Base-by-base conservation (phyloP, 2,113 vertebrate genomes). In the Ameiurus melas region DNA sequence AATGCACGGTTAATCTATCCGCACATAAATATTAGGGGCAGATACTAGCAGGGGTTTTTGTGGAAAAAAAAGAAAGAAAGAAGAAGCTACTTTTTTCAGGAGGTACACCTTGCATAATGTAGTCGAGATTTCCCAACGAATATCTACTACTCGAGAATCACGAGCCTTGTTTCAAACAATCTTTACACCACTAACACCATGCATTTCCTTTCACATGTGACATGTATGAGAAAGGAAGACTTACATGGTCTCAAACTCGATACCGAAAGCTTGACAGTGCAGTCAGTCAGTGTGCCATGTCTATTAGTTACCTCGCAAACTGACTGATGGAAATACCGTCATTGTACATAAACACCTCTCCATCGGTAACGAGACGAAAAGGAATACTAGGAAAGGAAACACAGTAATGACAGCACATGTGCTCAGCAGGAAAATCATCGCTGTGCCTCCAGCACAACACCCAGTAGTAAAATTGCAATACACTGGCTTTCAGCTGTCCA, bases 361-460 rank as follows among this genome's bases (percentile, higher is more conserved):
- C 0, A 71, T 39, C 70, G 7, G 20, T 27, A 43, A 78, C 6
- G 75, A 78, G 75, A 30, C 43, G 5, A 43, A 43, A 43, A 43
- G 43, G 43, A 43, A 30, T 66, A 25, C 55, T 55, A 36, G 33
- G 51, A 51, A 90, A 58, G 57, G 81, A 86, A 84, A 89, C 14
- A 85, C 47, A 78, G 33, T 6, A 43, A 60, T 27, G 25, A 75
- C 9, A 17, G 87, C 73, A 62, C 33, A 73, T 43, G 66, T 51
- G 47, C 79, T 36, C 66, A 25, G 83, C 71, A 30, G 51, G 36
- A n/a, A 22, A 27, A 85, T 55, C 64, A 12, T 47, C 36, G 33
- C 71, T 78, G 25, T n/a, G 33, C 33, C 55, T 2, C 5, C 58
- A 33, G 17, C 79, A 82, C 62, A 83, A 66, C 66, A 84, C 68